Percentiles rank a stretch among this genome's conserved stretches.
These are phyloP conservation scores for Xanthia togata DNA, from an alignment of 2,888 invertebrate species.

Conservation along the genomic window DNA sequence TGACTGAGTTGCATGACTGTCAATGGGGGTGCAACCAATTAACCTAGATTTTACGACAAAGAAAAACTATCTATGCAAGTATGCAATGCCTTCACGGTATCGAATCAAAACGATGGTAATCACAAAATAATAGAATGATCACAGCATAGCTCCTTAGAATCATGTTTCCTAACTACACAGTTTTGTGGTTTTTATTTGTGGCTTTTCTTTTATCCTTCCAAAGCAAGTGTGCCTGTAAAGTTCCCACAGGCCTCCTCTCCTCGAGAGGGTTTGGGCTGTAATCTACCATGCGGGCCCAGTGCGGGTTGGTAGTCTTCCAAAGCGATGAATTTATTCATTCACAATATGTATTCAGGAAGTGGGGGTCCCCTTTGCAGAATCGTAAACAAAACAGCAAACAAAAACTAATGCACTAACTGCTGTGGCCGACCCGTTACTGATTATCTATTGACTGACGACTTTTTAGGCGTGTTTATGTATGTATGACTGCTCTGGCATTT, in stretches of 20 bases:
- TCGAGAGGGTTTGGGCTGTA: too few relatives aligned
- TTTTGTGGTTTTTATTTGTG: background rate
- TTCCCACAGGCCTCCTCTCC: too few relatives aligned
- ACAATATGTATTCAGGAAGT: background rate
- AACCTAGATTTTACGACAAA: background rate
- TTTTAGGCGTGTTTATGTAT: constrained; percentile 30
- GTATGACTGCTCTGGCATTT: constrained; percentile 22
- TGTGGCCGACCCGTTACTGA: constrained; percentile 13
- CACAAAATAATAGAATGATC: too few relatives aligned
- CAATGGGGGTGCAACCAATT: background rate
- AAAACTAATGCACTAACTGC: constrained; percentile 31
- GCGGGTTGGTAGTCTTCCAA: background rate
- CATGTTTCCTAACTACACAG: background rate
- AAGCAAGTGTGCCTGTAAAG: too few relatives aligned
- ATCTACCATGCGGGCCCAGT: too few relatives aligned
- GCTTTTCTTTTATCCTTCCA: background rate
- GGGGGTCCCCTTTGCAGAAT: constrained; percentile 1
- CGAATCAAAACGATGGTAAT: background rate
- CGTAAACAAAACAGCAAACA: background rate
- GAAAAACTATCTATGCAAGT: background rate
- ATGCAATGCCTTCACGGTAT: background rate
- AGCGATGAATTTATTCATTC: background rate
- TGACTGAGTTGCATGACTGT: background rate
- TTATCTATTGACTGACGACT: constrained; percentile 20
- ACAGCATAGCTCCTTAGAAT: background rate